These are phyloP conservation scores for Ptyas mucosa DNA, from an alignment of 2,113 vertebrate genomes.

Conservation along the genomic window DNA sequence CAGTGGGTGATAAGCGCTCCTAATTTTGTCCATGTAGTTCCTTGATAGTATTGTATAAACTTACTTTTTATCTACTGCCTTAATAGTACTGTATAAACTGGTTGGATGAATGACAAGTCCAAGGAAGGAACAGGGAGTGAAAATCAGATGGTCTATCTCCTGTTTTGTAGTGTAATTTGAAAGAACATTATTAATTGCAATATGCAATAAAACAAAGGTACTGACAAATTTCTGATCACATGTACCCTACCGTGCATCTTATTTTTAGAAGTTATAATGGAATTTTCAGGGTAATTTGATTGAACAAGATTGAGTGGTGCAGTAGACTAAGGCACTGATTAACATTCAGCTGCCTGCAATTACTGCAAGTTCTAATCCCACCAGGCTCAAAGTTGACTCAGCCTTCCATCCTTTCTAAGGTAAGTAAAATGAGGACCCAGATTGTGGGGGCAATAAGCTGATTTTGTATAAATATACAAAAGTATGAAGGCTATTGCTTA, in stretches of 20 bases:
- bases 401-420: too few relatives aligned
- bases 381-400: too few relatives aligned
- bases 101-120: not conserved
- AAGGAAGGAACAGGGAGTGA: not conserved
- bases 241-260: not conserved
- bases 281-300: not conserved
- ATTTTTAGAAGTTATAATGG: not conserved
- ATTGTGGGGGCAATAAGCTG: too few relatives aligned
- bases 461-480: too few relatives aligned
- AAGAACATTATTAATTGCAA: not conserved
- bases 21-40: not conserved
- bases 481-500: too few relatives aligned
- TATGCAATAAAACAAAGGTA: not conserved
- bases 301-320: not conserved
- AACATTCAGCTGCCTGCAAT: too few relatives aligned
- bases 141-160: not conserved
- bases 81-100: not conserved
- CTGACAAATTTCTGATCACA: not conserved
- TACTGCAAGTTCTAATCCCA: too few relatives aligned
- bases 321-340: too few relatives aligned
- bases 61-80: not conserved
- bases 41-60: not conserved
- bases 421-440: too few relatives aligned
- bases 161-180: not conserved
- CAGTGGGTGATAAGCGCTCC: not conserved